Percentiles rank a stretch among this genome's conserved stretches.
phyloP scores from a whole-genome alignment of 2,888 invertebrate genomes.

The Eutolmus rufibarbis region DNA sequence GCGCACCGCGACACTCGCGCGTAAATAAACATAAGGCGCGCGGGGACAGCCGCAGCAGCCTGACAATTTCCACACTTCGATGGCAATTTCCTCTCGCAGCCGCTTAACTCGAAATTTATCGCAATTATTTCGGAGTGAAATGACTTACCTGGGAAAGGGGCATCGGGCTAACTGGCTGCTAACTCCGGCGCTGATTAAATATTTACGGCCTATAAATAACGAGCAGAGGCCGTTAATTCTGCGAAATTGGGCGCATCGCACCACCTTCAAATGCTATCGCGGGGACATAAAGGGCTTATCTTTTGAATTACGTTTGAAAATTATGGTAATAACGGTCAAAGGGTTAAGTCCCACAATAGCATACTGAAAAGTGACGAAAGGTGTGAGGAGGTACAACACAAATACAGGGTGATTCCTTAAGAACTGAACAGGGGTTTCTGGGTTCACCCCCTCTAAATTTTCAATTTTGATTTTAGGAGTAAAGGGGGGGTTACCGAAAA shows the following conservation, averaged over 20 bases:
- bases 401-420: no score
- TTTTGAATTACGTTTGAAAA: neutral
- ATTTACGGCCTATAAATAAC: neutral
- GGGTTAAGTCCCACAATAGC: neutral
- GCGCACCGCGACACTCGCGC: neutral
- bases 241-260: neutral
- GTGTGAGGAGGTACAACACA: neutral
- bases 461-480: no score
- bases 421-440: no score
- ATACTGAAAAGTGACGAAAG: neutral
- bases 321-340: neutral
- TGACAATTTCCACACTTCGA: neutral
- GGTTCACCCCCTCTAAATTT: no score
- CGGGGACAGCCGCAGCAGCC: neutral
- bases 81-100: neutral
- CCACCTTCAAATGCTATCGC: neutral
- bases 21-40: neutral
- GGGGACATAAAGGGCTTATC: neutral
- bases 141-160: neutral
- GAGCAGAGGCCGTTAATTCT: neutral
- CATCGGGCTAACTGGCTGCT: neutral
- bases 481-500: no score
- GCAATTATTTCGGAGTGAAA: neutral
- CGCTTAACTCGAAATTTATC: neutral
- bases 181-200: neutral